Evolutionary conservation across 2,888 invertebrate species (phyloP).

Genomic region (Trissolcus japonicus): DNA sequence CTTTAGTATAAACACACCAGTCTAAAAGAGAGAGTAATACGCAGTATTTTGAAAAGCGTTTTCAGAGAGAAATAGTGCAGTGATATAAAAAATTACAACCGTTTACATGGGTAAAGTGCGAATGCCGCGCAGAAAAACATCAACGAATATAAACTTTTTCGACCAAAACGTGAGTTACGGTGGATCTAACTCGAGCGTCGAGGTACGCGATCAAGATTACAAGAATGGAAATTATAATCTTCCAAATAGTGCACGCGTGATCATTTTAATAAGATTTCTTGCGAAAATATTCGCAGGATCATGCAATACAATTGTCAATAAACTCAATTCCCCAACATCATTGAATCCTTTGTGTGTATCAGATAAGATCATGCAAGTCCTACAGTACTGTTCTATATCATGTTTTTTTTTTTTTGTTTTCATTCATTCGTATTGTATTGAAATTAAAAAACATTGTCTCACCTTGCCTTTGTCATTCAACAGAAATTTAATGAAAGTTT

Average conservation of each 20-base stretch:
- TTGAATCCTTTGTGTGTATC: too few relatives aligned
- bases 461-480: too few relatives aligned
- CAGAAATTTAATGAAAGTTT: too few relatives aligned
- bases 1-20: conserved; percentile 10
- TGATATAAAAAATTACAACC: neutral
- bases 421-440: too few relatives aligned
- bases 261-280: neutral
- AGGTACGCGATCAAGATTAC: conserved; percentile 33
- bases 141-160: conserved; percentile 37
- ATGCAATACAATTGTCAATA: too few relatives aligned
- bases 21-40: neutral
- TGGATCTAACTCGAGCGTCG: conserved; percentile 30
- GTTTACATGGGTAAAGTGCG: conserved; percentile 47
- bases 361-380: too few relatives aligned
- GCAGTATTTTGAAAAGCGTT: conserved; percentile 2
- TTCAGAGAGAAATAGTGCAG: neutral
- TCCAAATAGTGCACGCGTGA: neutral
- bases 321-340: too few relatives aligned
- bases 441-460: too few relatives aligned
- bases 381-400: too few relatives aligned
- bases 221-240: neutral
- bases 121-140: conserved; percentile 41
- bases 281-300: too few relatives aligned
- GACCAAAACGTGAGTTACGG: conserved; percentile 34
- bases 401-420: too few relatives aligned